Conservation (phyloP, 1,140 invertebrate genomes). For the Drosophila truncata region DNA sequence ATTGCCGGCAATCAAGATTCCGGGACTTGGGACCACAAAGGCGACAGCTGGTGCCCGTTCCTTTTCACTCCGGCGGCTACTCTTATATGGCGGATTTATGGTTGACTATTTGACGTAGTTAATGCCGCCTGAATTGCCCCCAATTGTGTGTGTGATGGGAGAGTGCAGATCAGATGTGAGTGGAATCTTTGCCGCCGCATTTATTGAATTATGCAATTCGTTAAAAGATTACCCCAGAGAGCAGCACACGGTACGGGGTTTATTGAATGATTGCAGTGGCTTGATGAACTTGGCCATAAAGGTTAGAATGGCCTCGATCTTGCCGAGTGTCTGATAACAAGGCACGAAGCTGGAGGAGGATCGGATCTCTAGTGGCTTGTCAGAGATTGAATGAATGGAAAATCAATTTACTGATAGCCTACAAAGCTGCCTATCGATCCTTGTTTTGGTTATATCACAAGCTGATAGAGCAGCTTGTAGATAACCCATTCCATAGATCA, state of each 20-base stretch:
- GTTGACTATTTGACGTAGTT: constrained; percentile 25
- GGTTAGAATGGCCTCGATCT: constrained; percentile 26
- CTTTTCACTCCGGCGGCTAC: constrained; percentile 1
- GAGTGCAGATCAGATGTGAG: constrained; percentile 12
- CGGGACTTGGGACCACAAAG: constrained; percentile 31
- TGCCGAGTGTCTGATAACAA: constrained; percentile 23
- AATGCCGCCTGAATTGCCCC: constrained; percentile 60
- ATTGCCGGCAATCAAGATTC: constrained; percentile 71
- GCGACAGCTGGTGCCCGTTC: constrained; percentile 19
- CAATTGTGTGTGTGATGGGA: constrained; percentile 49
- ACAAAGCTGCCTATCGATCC: background rate
- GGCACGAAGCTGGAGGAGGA: background rate
- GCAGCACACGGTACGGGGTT: constrained; percentile 49
- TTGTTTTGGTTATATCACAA: constrained; percentile 10
- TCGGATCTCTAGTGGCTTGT: background rate
- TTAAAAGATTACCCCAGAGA: constrained; percentile 69
- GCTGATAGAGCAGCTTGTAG: background rate
- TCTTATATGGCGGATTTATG: constrained; percentile 49
- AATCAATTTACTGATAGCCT: background rate
- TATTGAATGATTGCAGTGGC: constrained; percentile 73
- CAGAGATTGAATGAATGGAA: constrained; percentile 16
- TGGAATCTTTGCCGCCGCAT: constrained; percentile 35
- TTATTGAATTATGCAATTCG: constrained; percentile 82
- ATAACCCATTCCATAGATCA: background rate
- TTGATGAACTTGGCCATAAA: constrained; percentile 45